phyloP scores from a whole-genome alignment of 2,113 vertebrate species.

The Gasterosteus nipponicus region DNA sequence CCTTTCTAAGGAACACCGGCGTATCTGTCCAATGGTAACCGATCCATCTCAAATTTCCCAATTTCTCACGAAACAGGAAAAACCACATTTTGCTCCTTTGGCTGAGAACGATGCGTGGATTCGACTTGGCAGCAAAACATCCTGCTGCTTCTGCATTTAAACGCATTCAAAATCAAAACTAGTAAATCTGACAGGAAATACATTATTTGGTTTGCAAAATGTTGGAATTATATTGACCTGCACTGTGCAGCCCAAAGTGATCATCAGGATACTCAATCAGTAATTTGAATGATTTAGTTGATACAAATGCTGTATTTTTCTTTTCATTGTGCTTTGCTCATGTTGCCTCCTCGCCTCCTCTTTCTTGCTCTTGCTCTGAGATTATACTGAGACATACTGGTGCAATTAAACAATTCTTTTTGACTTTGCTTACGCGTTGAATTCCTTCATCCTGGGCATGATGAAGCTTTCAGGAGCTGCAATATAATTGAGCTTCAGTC shows the following conservation, averaged over 20 bases:
- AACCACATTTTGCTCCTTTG: neutral
- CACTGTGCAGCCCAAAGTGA: neutral
- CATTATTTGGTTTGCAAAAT: neutral
- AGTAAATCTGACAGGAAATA: neutral
- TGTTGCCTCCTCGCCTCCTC: neutral
- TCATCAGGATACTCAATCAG: neutral
- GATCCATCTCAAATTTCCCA: neutral
- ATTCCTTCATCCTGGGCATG: conserved; percentile 76
- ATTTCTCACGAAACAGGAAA: neutral
- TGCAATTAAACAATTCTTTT: conserved; percentile 79
- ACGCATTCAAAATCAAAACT: neutral
- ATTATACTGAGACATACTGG: conserved; percentile 67
- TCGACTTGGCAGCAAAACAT: neutral
- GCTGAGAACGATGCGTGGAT: neutral
- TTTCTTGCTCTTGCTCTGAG: neutral
- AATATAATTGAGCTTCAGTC: conserved; percentile 75
- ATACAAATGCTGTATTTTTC: conserved; percentile 7
- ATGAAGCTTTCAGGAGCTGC: conserved; percentile 77
- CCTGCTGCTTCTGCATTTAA: neutral
- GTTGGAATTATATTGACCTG: neutral
- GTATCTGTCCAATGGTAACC: neutral
- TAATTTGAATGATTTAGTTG: neutral
- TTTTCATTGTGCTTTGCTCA: neutral
- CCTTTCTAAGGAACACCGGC: neutral
- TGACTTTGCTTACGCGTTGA: conserved; percentile 71